Evolutionary conservation across 64 coral and sea anemone species (phyloP), one percentile per base, ranked within the genome.

Genomic region (Trachythela sp.): DNA sequence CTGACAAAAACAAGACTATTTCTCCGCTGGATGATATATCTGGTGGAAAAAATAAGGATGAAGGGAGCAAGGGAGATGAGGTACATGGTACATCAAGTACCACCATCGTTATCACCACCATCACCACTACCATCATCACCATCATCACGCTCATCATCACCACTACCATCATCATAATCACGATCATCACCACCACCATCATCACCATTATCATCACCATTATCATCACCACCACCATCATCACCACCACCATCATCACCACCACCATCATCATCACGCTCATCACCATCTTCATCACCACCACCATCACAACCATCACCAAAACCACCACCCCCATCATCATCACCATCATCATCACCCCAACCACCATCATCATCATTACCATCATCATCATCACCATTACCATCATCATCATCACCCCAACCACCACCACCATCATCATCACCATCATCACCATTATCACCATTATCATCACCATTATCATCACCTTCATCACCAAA

Each of bases 1-100:
- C 36, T 48, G 93, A 93, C 27, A 93, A 93, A 51, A 92, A 84
- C 2, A 87, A 71, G 15, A 84, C 89, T 32, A 86, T 93, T 86
- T 91, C 58, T 75, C 91, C 91, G 27, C 70, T 91, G 52, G 91
- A 94, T 83, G 31, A 37, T 30, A 99, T 85, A 48, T 71, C 89
- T 11, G 80, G 80, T 32, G 89, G 92, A 40, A 70, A 94, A 50
- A 52, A 64, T 5, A 27, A 64, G 0, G 56, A 64, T 64, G 56
- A 26, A 64, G 17, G 26, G 6, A 20, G 20, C 56, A 64, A 22
- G 1, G 26, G 24, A 64, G 5, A 64, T n/a, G 56, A 64, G 26
- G 56, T 64, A 64, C 3, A 45, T 45, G 42, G 42, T 45, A 45
- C 3, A 45, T 45, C 42, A n/a, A n/a, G n/a, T n/a, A 68, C 18